These are phyloP conservation scores for Cyclophora albipunctata DNA, from an alignment of 2,888 invertebrate genomes.

Conservation along the genomic window DNA sequence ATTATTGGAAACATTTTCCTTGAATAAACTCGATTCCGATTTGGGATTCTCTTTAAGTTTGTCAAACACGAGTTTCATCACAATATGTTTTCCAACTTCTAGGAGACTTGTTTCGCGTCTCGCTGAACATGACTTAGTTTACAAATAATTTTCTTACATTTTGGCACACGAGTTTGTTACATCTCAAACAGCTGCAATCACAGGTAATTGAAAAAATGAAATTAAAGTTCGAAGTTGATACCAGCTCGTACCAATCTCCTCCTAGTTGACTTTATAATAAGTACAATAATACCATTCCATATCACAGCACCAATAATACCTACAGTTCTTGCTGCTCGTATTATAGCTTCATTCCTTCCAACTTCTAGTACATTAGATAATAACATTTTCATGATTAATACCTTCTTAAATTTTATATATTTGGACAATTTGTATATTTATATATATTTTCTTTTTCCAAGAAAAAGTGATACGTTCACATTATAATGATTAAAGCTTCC, in stretches of 20 bases:
- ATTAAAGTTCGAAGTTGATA: background rate
- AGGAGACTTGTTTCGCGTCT: background rate
- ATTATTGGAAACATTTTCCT: background rate
- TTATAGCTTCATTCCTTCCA: slow-evolving; percentile 38
- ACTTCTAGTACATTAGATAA: slow-evolving; percentile 14
- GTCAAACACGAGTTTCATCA: background rate
- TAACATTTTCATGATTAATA: slow-evolving; percentile 27
- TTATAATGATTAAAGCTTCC: slow-evolving; percentile 54
- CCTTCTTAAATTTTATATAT: slow-evolving; percentile 31
- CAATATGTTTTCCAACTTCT: background rate
- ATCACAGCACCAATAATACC: slow-evolving; percentile 52
- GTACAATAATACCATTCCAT: slow-evolving; percentile 30
- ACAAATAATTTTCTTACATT: background rate
- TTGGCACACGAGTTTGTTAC: background rate
- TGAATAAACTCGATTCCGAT: background rate
- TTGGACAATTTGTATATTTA: slow-evolving; percentile 37
- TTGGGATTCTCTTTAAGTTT: background rate
- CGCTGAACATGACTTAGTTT: background rate
- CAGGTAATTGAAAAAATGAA: background rate
- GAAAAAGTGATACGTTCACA: slow-evolving; percentile 42
- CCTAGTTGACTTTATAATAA: slow-evolving; percentile 34
- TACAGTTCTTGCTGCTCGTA: slow-evolving; percentile 35
- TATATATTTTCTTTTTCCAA: slow-evolving; percentile 5
- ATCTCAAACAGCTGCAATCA: background rate
- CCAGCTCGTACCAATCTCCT: background rate